Conservation (phyloP, 30 jellyfish, hydroid and myxozoan genomes). For the Clytia hemisphaerica region DNA sequence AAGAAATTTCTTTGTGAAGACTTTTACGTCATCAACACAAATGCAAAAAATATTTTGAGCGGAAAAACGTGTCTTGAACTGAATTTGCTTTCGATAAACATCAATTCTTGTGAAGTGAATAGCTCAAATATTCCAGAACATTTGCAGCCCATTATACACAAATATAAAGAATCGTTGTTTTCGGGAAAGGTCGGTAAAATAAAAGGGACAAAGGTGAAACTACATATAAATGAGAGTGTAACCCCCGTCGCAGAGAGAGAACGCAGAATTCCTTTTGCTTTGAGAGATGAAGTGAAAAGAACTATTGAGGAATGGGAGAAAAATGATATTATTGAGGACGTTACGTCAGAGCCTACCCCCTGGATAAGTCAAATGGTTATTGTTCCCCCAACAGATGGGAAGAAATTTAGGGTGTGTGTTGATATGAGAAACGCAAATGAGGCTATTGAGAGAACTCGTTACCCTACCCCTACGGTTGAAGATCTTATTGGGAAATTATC, state of each 20-base stretch:
- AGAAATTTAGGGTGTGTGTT: constrained; percentile 20
- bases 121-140: too few relatives aligned
- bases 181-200: too few relatives aligned
- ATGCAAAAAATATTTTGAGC: too few relatives aligned
- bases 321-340: constrained; percentile 39
- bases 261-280: constrained; percentile 29
- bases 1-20: too few relatives aligned
- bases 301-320: constrained; percentile 23
- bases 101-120: too few relatives aligned
- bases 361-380: constrained; percentile 47
- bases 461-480: constrained; percentile 52
- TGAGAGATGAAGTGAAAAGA: constrained; percentile 16
- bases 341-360: constrained; percentile 50
- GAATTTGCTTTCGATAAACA: too few relatives aligned
- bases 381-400: constrained; percentile 27
- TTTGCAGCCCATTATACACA: too few relatives aligned
- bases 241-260: constrained; percentile 41
- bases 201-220: too few relatives aligned
- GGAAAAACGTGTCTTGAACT: too few relatives aligned
- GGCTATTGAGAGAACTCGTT: constrained; percentile 32
- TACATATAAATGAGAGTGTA: too few relatives aligned
- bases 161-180: too few relatives aligned
- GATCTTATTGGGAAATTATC: constrained; percentile 19
- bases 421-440: constrained; percentile 44
- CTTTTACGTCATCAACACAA: too few relatives aligned